Evolutionary conservation across 2,797 vertebrate genomes (phyloP), one percentile per base, ranked within the genome.

Genomic region (Spheniscus humboldti): DNA sequence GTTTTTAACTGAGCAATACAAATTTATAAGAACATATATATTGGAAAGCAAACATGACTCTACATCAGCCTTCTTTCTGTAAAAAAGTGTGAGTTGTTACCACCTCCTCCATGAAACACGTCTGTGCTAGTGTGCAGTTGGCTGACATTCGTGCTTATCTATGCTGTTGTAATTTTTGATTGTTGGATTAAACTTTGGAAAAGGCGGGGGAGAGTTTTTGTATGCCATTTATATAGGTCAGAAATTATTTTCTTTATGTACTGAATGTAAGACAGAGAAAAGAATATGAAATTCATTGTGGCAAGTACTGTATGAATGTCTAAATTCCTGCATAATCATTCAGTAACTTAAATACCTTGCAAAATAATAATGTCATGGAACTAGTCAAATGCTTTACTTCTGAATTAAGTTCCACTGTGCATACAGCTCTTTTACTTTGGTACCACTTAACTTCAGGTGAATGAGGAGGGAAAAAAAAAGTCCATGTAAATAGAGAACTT

Each of bases 171-270:
- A 92, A 68, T 92, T 94, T 93, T 73, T 93, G 92, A 96, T 75
- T 96, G 81, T 91, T 84, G 79, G 88, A 96, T 94, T 95, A 95
- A 96, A 94, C 62, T 94, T 96, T 91, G 78, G 86, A 96, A 97
- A 97, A 94, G 53, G 35, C 4, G 15, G 35, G 37, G 31, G 45
- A 87, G 18, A 47, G 43, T 11, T 89, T 91, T 91, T 67, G 24
- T 68, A 50, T 33, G 20, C 18, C 62, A 63, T 64, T 92, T 95
- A 50, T 80, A 43, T 33, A 77, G 56, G 35, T 91, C 68, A 88
- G 27, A 85, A 91, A 80, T 66, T 43, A n/a, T 43, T 64, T 90
- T 77, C 31, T 72, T 88, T 67, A 37, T 7, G 9, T 50, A 60
- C 19, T 68, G 31, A 43, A 75, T 17, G 20, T 37, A 55, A 87